Conservation (phyloP, 1,140 invertebrate genomes). For the Leptopilina boulardi region DNA sequence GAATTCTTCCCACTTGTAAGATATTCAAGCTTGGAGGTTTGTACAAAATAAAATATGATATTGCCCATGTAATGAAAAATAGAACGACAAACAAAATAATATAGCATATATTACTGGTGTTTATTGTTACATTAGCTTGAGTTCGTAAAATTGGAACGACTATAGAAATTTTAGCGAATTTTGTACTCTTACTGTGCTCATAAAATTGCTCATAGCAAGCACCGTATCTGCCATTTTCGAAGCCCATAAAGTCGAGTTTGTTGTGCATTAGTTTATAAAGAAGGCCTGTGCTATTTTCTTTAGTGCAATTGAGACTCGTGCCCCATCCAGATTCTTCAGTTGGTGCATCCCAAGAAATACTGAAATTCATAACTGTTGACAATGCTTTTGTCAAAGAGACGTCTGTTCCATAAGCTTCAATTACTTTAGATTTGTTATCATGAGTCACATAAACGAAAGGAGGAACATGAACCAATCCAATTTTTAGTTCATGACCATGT, state of each 20-base stretch:
- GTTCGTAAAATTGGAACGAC: background rate
- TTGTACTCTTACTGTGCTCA: background rate
- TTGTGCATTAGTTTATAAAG: background rate
- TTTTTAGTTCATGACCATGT: background rate
- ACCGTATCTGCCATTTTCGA: background rate
- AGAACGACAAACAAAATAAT: background rate
- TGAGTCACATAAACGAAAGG: background rate
- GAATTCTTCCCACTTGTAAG: background rate
- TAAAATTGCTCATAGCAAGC: background rate
- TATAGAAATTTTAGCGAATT: background rate
- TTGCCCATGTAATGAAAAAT: background rate
- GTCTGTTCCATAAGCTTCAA: background rate
- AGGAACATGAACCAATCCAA: background rate
- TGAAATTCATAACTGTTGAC: background rate
- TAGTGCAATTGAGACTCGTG: background rate
- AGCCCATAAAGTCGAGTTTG: background rate
- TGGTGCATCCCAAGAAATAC: background rate
- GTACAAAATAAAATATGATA: background rate
- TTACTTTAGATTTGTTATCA: background rate
- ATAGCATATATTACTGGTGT: background rate
- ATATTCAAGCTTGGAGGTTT: background rate
- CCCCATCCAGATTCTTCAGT: background rate
- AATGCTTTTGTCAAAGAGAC: background rate
- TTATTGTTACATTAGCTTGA: background rate
- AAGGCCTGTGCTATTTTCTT: conserved; percentile 1